Conservation (phyloP, 2,888 invertebrate species). For the Sisyra terminalis region DNA sequence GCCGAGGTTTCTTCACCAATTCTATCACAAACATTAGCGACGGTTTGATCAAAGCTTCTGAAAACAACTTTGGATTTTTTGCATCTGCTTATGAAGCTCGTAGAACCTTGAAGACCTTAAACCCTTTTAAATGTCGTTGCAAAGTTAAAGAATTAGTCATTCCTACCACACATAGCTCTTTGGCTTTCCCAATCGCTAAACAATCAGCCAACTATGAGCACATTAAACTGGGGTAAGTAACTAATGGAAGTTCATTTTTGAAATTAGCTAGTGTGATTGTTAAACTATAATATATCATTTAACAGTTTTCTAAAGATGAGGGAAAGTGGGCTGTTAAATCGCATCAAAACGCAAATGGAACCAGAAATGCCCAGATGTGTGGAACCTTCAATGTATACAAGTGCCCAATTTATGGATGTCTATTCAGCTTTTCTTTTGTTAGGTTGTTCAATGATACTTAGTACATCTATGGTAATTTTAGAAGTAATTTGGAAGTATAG, state of each 20-base stretch:
- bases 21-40: background rate
- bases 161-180: background rate
- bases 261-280: background rate
- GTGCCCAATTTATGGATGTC: slow-evolving; percentile 4
- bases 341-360: background rate
- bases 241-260: no score
- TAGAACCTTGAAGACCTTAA: background rate
- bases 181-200: slow-evolving; percentile 2
- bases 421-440: slow-evolving; percentile 5
- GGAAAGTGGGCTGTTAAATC: slow-evolving; percentile 1
- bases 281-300: background rate
- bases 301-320: slow-evolving; percentile 1
- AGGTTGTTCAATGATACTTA: background rate
- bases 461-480: background rate
- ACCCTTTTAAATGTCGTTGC: slow-evolving; percentile 1
- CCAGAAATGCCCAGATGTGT: slow-evolving; percentile 6
- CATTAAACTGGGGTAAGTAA: slow-evolving; percentile 3
- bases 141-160: background rate
- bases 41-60: slow-evolving; percentile 4
- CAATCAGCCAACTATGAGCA: slow-evolving; percentile 2
- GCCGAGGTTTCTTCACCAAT: slow-evolving; percentile 3
- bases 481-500: slow-evolving; percentile 1
- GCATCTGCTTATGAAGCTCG: slow-evolving; percentile 1
- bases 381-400: slow-evolving; percentile 1
- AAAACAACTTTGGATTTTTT: slow-evolving; percentile 3